Base-by-base conservation (phyloP, 53 echinoderm and acorn worm genomes). In the Glandiceps talaboti region DNA sequence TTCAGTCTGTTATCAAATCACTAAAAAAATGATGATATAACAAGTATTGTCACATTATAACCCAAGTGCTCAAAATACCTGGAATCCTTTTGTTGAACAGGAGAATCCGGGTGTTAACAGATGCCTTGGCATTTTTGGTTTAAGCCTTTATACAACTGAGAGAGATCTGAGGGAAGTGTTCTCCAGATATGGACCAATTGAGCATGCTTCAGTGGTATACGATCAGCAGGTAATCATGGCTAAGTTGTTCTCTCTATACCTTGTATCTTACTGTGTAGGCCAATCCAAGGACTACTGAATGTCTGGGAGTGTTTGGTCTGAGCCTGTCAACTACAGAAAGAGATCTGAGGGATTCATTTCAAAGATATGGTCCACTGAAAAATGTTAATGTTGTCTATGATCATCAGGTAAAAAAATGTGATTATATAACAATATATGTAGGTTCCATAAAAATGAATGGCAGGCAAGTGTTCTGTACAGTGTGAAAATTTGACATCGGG, bases 291-390 rank as follows among this genome's bases (percentile, higher is more conserved):
- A 91, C 93, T 45, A 91, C 87, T 73, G 12, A 32, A n/a, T 89
- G 93, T 79, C 77, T 99, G 33, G 99, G 99, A 29, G 91, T 99
- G 29, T 99, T 99, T 83, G 99, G 99, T 1, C 88, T 99, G 73
- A 99, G 99, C 79, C 83, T 99, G 84, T 99, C 93, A 30, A 91
- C 99, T 25, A 99, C 99, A 77, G 99, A 99, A 75, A 77, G 90
- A 31, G 99, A 99, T 72, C 33, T 99, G 30, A 83, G 88, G 28
- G 99, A 99, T 30, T 91, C 91, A 12, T 99, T 84, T 81, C 77
- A 83, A 32, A 85, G 89, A 75, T 99, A 93, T 32, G 99, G 99
- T 1, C 88, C 93, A 1, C 78, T 99, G 26, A 89, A 88, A 14
- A 87, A 80, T 28, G 83, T 84, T 25, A 87, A 91, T 30, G 99